Base-by-base conservation (phyloP, 2,888 invertebrate genomes). In the Standfussiana lucernea region DNA sequence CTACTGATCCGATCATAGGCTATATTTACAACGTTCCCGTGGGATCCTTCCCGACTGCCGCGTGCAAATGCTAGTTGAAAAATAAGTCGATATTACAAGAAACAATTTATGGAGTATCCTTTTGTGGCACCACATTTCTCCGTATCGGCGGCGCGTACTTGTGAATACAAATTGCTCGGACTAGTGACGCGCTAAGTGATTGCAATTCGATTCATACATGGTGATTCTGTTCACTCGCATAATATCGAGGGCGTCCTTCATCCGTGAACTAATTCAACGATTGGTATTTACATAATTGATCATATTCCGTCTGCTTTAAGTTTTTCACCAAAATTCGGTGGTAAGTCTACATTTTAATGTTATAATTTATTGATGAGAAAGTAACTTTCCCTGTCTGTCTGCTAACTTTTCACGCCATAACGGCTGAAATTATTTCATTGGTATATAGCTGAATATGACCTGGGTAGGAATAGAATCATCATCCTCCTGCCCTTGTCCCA, bases 161-260 rank as follows among this genome's bases (percentile, higher is more conserved):
- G 69, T 73, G 92, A 91, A 92, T 92, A 84, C 83, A 74, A 91
- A 92, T 69, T 70, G 74, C 59, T 65, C 50, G 73, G 65, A 79
- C 66, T 59, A 59, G 76, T 84, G 86, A 86, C 82, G 86, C n/a
- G 61, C 68, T 53, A 35, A 62, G 76, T 81, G 87, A 90, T 92
- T 91, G 90, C 80, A 73, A 92, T 92, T 91, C 91, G 71, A 80
- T 87, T 82, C 89, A 86, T 89, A 91, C 87, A 89, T 90, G 91
- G 90, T 89, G 90, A 93, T 93, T 92, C 87, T 89, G 83, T 85
- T 87, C 87, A 88, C 87, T 85, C 87, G 90, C 87, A 91, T 92
- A 90, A 92, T 91, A 93, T 93, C 86, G 88, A 87, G 92, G 91
- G 84, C 92, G 90, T 89, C 90, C 89, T 91, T 92, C 88, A 91